Base-by-base conservation (phyloP, 2,888 invertebrate genomes). In the Shargacucullia verbasci region DNA sequence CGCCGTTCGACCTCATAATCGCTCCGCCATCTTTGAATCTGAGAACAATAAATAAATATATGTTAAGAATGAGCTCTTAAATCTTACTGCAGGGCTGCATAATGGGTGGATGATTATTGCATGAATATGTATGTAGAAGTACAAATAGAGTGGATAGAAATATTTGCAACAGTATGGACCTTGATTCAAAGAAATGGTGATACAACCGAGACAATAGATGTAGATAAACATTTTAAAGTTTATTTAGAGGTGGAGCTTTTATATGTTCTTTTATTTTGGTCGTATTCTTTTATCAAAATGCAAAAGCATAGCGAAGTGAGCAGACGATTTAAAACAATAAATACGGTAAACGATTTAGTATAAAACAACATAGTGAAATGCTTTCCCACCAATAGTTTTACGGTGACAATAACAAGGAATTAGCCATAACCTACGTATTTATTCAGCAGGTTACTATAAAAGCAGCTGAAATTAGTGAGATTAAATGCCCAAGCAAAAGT, bases 21-120 rank as follows among this genome's bases (percentile, higher is more conserved):
- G 86, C 76, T 70, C 75, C 80, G 83, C 82, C 91, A 92, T 92
- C 76, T 80, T 87, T 78, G 74, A 78, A 89, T 87, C 93, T 92
- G 92, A 40, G 77, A 86, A 84, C 78, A 91, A 84, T 80, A 79
- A 81, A 74, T 63, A 70, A 57, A 72, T 52, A 50, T 60, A 70
- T 46, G 70, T 71, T 70, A 57, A 63, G 55, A 57, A 64, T 55
- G 31, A 34, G 45, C 13, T 50, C 39, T 39, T 25, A 48, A 48
- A 14, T 54, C 41, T 57, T 49, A 43, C 10, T 41, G 29, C 12
- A n/a, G 7, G 6, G 45, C n/a, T 56, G 25, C 20, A 48, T 49
- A 35, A 49, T 62, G 10, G 27, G 12, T 61, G 10, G 31, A 41
- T 53, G 31, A 52, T 59, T 47, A 44, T 44, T 67, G 59, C 35